phyloP scores from a whole-genome alignment of 1,140 invertebrate species.

The Drosophila truncata region DNA sequence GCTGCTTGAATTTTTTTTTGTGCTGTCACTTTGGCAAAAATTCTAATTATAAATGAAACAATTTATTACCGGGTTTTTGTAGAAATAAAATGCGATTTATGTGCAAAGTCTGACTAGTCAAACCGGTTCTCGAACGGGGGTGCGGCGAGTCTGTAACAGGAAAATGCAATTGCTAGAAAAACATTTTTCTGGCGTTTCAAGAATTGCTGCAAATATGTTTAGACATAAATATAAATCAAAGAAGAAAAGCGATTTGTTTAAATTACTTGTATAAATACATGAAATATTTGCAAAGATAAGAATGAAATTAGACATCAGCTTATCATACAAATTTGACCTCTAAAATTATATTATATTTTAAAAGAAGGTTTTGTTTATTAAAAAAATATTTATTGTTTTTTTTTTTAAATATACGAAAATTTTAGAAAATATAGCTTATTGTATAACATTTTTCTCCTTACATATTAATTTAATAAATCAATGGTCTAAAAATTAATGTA shows the following conservation, averaged over 20 bases:
- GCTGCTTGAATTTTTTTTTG: slow-evolving; percentile 12
- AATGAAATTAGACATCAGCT: not conserved
- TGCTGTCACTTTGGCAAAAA: slow-evolving; percentile 68
- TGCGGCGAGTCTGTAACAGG: slow-evolving; percentile 41
- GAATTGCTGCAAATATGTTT: slow-evolving; percentile 29
- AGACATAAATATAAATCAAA: not conserved
- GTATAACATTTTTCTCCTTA: not conserved
- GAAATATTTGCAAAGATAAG: not conserved
- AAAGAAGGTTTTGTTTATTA: not conserved
- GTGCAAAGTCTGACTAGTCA: slow-evolving; percentile 66
- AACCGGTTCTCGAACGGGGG: slow-evolving; percentile 64
- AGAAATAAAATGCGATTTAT: slow-evolving; percentile 80
- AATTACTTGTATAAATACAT: slow-evolving; percentile 3
- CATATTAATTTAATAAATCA: not conserved
- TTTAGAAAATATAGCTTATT: too few species aligned
- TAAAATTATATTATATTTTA: not conserved
- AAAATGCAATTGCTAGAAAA: slow-evolving; percentile 44
- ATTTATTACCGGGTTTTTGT: slow-evolving; percentile 79
- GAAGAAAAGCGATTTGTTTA: slow-evolving; percentile 2
- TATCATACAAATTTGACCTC: not conserved
- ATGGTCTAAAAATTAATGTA: not conserved
- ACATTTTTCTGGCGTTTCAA: slow-evolving; percentile 22
- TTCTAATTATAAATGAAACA: slow-evolving; percentile 80
- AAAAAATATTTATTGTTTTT: too few species aligned
- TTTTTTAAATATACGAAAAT: too few species aligned